phyloP scores from a whole-genome alignment of 2,113 vertebrate genomes.

The Podiceps cristatus region DNA sequence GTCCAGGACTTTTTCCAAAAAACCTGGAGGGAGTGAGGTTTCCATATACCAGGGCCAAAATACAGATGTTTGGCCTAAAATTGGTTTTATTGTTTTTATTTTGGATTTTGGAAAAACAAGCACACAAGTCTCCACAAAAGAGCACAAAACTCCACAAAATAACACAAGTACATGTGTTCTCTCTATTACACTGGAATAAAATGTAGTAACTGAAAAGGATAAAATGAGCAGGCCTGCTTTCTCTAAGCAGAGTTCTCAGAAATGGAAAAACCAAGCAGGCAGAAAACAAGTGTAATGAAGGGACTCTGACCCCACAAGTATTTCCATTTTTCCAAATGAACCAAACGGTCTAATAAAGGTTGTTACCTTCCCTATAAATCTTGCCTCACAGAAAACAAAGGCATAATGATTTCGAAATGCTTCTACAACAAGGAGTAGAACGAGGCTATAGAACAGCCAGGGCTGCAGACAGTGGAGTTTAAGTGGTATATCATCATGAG shows the following conservation, averaged over 20 bases:
- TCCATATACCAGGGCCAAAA: conserved; percentile 48
- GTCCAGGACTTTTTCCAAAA: conserved; percentile 43
- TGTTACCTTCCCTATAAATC: conserved; percentile 54
- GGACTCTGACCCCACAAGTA: conserved; percentile 41
- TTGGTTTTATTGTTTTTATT: conserved; percentile 64
- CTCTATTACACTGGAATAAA: conserved; percentile 54
- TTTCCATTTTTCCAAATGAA: conserved; percentile 57
- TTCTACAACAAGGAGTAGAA: conserved; percentile 2
- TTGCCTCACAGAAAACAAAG: conserved; percentile 46
- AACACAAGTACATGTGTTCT: conserved; percentile 29
- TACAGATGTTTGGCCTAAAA: conserved; percentile 62
- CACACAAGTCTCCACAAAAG: conserved; percentile 13
- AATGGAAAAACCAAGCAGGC: conserved; percentile 48
- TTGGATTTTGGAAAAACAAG: conserved; percentile 65
- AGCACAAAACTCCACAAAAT: conserved; percentile 3
- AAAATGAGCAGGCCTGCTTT: conserved; percentile 33
- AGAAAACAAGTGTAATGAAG: conserved; percentile 56
- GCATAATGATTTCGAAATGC: conserved; percentile 20
- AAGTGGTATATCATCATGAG: background rate
- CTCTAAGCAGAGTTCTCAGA: conserved; percentile 18
- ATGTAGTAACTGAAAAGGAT: conserved; percentile 28
- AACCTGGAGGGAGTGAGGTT: conserved; percentile 49
- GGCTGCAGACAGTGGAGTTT: background rate
- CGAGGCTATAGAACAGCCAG: background rate
- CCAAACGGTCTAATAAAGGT: conserved; percentile 16